These are phyloP conservation scores for Bubo bubo DNA, from an alignment of 2,113 vertebrate species.

Conservation along the genomic window DNA sequence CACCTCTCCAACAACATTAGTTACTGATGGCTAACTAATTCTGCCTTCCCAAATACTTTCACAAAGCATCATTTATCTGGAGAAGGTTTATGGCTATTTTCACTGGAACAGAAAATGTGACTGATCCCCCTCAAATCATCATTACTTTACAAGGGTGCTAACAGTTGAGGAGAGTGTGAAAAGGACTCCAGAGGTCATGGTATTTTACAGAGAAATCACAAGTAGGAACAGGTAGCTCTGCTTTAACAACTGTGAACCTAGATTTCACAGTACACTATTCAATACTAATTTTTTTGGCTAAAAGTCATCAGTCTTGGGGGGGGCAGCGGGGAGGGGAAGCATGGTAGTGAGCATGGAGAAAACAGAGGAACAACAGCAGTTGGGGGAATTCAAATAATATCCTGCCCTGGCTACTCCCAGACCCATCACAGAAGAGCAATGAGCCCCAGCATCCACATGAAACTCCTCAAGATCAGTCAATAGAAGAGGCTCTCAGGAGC, in stretches of 20 bases:
- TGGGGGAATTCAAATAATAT: background rate
- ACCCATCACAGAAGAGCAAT: background rate
- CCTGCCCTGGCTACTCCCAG: background rate
- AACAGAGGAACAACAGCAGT: background rate
- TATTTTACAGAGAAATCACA: background rate
- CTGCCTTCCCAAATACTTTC: background rate
- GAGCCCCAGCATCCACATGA: background rate
- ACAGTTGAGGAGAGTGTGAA: background rate
- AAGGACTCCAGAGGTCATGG: background rate
- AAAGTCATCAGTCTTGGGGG: background rate
- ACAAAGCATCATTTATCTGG: background rate
- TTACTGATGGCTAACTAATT: background rate
- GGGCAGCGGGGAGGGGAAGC: background rate
- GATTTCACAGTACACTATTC: background rate
- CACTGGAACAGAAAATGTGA: background rate
- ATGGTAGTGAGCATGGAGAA: background rate
- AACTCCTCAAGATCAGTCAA: background rate
- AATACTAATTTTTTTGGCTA: background rate
- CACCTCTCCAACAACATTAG: background rate
- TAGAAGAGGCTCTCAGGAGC: background rate
- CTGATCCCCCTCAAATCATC: background rate
- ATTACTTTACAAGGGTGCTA: background rate
- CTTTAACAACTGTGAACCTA: background rate
- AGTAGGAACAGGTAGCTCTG: background rate
- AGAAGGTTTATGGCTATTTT: background rate